Evolutionary conservation across 2,113 vertebrate genomes (phyloP).

Genomic region (Sardina pilchardus): DNA sequence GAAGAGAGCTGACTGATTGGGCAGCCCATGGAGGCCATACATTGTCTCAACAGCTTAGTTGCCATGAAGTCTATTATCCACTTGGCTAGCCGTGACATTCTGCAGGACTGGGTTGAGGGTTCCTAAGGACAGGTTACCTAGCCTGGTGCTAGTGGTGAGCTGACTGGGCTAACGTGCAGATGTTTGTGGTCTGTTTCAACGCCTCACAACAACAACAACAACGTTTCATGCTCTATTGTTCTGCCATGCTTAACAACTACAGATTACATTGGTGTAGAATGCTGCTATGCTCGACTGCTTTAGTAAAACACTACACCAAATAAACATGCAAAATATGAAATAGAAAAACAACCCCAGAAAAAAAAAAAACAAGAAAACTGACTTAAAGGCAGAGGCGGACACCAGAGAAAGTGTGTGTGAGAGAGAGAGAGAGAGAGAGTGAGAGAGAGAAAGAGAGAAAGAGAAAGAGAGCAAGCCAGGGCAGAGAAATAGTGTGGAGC

Average conservation of each 20-base stretch:
- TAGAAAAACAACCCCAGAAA: not conserved
- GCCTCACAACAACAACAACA: not conserved
- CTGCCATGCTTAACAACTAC: not conserved
- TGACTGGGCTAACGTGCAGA: constrained; percentile 41
- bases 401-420: not conserved
- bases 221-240: not conserved
- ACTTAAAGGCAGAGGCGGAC: not conserved
- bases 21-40: constrained; percentile 30
- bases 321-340: not conserved
- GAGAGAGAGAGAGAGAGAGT: not conserved
- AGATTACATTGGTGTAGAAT: not conserved
- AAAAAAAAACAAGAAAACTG: not conserved
- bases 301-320: not conserved
- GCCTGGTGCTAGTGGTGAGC: constrained; percentile 27
- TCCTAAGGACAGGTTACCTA: constrained; percentile 41
- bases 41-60: constrained; percentile 48
- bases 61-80: constrained; percentile 50
- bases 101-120: constrained; percentile 41
- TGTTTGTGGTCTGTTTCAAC: constrained; percentile 28
- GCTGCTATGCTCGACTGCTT: not conserved
- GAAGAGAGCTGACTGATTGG: constrained; percentile 27
- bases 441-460: constrained; percentile 10
- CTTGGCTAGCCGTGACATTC: constrained; percentile 38
- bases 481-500: constrained; percentile 37
- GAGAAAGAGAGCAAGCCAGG: not conserved